phyloP scores from a whole-genome alignment of 35 echinoderm and acorn worm genomes.

The Strongylocentrotus purpuratus region DNA sequence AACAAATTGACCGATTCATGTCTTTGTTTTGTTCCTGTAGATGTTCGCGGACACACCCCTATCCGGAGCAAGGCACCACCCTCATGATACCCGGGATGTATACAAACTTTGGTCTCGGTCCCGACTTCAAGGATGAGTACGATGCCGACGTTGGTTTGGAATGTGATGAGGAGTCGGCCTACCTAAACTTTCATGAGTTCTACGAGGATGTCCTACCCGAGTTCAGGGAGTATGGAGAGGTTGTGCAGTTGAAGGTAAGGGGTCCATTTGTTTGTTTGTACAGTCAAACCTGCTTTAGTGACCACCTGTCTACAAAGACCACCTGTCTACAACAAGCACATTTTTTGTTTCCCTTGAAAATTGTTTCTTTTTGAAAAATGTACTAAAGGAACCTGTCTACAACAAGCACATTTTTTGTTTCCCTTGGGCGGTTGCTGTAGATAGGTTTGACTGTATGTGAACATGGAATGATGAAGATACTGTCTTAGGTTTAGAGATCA shows the following conservation, averaged over 20 bases:
- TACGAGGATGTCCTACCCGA: slow-evolving; percentile 89
- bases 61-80: slow-evolving; percentile 62
- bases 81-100: slow-evolving; percentile 86
- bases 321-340: too few relatives aligned
- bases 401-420: too few relatives aligned
- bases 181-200: slow-evolving; percentile 79
- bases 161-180: slow-evolving; percentile 83
- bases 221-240: slow-evolving; percentile 80
- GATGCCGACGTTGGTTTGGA: slow-evolving; percentile 93
- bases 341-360: too few relatives aligned
- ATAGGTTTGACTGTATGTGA: too few relatives aligned
- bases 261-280: not conserved
- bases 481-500: not conserved
- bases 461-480: too few relatives aligned
- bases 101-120: slow-evolving; percentile 75
- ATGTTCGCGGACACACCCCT: slow-evolving; percentile 81
- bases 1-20: not conserved
- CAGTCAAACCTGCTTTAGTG: too few relatives aligned
- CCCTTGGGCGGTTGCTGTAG: too few relatives aligned
- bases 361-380: too few relatives aligned
- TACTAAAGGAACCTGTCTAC: too few relatives aligned
- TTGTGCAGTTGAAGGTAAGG: slow-evolving; percentile 88
- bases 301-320: too few relatives aligned
- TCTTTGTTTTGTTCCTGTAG: slow-evolving; percentile 49
- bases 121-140: slow-evolving; percentile 85